Base-by-base conservation (phyloP, 1,140 invertebrate genomes). In the Oncopeltus fasciatus region DNA sequence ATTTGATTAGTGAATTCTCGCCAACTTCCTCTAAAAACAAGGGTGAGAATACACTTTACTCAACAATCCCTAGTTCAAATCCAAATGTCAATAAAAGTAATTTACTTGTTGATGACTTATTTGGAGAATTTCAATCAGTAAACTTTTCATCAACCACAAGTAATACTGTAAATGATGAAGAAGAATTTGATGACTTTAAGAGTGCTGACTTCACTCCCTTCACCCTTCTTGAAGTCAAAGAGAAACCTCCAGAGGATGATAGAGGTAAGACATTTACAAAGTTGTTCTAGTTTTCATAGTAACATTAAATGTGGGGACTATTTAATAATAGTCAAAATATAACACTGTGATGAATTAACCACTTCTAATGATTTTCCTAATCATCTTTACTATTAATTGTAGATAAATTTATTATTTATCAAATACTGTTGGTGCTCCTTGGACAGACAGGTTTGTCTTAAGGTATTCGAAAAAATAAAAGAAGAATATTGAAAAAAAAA, bases 121-220 rank as follows among this genome's bases (percentile, higher is more conserved):
- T 57, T 38, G 56, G 56, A 31, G 56, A 57, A 31, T 57, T 57
- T 57, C 56, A 57, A 33, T 57, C 56, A 11, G 28, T 38, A 2
- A n/a, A 20, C 2, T 31, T 38, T 57, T 57, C 56, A 8, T 2
- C 18, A 9, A 38, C 4, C n/a, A n/a, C 47, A 5, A 8, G 8
- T 8, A 57, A 29, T 20, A 29, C n/a, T 21, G 33, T 9, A 8
- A 21, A 24, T 26, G 59, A 63, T 59, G 69, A 70, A 46, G 67
- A 69, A 60, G 69, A 70, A 43, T 70, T 70, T 61, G 67, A 69
- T 56, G 69, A 70, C 29, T 70, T 70, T 24, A 69, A 70, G 59
- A 67, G 65, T 64, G 67, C 69, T 24, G 67, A 67, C 20, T 62
- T 70, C 43, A 60, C 57, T 38, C 47, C 29, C 1, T 21, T 62